Evolutionary conservation across 2,888 invertebrate genomes (phyloP), one percentile per base, ranked within the genome.

Genomic region (Lysandra coridon): DNA sequence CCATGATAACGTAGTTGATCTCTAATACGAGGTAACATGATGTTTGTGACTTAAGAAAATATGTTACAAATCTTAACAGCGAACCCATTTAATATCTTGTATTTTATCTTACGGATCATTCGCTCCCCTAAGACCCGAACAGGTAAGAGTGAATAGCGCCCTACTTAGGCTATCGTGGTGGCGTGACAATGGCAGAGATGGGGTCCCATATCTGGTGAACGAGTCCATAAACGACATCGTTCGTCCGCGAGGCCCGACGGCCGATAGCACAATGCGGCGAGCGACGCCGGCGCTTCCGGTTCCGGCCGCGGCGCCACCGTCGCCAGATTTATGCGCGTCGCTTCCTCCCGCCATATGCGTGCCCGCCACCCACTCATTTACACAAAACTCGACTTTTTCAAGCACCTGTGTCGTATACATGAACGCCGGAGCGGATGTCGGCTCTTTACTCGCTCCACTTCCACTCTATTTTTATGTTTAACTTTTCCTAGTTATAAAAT

Each of bases 211-310:
- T 93, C 92, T 92, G 86, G 86, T 85, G 86, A 87, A 86, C 85
- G 87, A 87, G 87, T 88, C 92, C 88, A 92, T 94, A 93, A 94
- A 94, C 90, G 91, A 86, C 85, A 92, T 89, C 91, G 92, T 88
- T 88, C 90, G 94, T 92, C 94, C 93, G 88, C 87, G 87, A 90
- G 89, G 92, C 90, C 90, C 89, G 89, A 84, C 91, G 90, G 87
- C 92, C 92, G 93, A 92, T 92, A 93, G 87, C 91, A 95, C 95
- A 95, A 94, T 94, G 94, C 92, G 93, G 92, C 93, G 94, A 94
- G 94, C 95, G 95, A 94, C 93, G 93, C 84, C 90, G 89, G 89
- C 88, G 88, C 92, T 93, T 95, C 94, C 95, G 89, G 83, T 93
- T 94, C 94, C 94, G 93, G 93, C 89, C 92, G 88, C 92, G 91